Evolutionary conservation across 2,888 invertebrate species (phyloP).

Genomic region (Drosophila aldrichi): DNA sequence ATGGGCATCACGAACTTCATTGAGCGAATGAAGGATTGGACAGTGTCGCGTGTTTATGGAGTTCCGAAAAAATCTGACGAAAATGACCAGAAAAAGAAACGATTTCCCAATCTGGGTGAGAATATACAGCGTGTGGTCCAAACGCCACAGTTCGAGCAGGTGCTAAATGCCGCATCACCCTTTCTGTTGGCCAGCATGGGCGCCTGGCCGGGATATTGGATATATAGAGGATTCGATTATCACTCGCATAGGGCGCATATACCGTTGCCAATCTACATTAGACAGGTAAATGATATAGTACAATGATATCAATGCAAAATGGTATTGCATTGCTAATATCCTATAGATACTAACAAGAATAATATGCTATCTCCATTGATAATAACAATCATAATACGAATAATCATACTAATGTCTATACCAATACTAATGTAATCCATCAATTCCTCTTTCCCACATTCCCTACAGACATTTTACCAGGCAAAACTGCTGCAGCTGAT

Average conservation of each 20-base stretch:
- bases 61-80: not conserved
- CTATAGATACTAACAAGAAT: too few species aligned
- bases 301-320: too few species aligned
- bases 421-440: not conserved
- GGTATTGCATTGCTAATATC: not conserved
- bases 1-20: slow-evolving; percentile 55
- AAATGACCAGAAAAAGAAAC: not conserved
- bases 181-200: slow-evolving; percentile 65
- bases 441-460: not conserved
- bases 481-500: slow-evolving; percentile 69
- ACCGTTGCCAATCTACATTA: slow-evolving; percentile 66
- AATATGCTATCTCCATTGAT: not conserved
- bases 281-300: slow-evolving; percentile 48
- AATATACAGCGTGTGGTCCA: slow-evolving; percentile 62
- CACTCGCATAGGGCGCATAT: slow-evolving; percentile 58
- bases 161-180: slow-evolving; percentile 57
- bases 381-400: not conserved
- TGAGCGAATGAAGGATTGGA: slow-evolving; percentile 36
- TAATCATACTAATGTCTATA: not conserved
- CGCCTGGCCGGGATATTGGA: slow-evolving; percentile 75
- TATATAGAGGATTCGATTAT: slow-evolving; percentile 72
- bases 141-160: slow-evolving; percentile 50
- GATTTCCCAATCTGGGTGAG: slow-evolving; percentile 62
- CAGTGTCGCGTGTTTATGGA: slow-evolving; percentile 1
- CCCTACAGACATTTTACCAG: slow-evolving; percentile 72